A percentile compares a stretch with the other conserved stretches of the same genome.
Conservation (phyloP, 2,888 invertebrate genomes). For the Hedya salicella region DNA sequence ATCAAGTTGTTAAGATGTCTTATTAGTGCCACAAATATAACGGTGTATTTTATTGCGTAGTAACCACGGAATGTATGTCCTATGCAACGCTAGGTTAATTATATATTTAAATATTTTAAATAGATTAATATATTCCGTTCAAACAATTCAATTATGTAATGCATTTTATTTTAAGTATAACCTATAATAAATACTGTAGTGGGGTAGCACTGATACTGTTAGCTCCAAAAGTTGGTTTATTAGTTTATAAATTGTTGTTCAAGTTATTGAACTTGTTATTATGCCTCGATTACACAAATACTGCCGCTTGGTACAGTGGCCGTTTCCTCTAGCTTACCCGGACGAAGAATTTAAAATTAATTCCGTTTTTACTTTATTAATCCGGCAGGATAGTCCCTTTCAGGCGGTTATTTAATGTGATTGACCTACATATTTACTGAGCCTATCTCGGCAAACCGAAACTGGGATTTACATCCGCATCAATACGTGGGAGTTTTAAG, state of each 20-base stretch:
- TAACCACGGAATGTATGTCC: constrained; percentile 47
- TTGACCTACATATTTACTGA: no score
- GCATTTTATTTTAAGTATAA: constrained; percentile 51
- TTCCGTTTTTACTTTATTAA: background rate
- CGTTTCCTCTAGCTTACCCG: background rate
- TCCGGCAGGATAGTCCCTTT: no score
- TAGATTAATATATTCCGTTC: constrained; percentile 62
- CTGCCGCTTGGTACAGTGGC: background rate
- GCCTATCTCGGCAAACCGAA: no score
- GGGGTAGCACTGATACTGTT: constrained; percentile 28
- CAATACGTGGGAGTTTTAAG: background rate
- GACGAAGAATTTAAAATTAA: background rate
- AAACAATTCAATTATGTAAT: constrained; percentile 50
- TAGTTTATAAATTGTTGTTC: background rate
- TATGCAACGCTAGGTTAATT: constrained; percentile 52
- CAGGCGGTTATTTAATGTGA: no score
- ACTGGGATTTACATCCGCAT: background rate
- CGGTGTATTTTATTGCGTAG: constrained; percentile 3
- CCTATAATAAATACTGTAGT: constrained; percentile 40
- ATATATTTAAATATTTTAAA: constrained; percentile 44
- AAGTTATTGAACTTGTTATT: background rate
- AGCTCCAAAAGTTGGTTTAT: background rate
- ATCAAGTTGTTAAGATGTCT: background rate
- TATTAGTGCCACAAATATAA: background rate
- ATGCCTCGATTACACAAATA: background rate